Evolutionary conservation across 2,113 vertebrate genomes (phyloP).

Genomic region (Mormyrus iriodes): DNA sequence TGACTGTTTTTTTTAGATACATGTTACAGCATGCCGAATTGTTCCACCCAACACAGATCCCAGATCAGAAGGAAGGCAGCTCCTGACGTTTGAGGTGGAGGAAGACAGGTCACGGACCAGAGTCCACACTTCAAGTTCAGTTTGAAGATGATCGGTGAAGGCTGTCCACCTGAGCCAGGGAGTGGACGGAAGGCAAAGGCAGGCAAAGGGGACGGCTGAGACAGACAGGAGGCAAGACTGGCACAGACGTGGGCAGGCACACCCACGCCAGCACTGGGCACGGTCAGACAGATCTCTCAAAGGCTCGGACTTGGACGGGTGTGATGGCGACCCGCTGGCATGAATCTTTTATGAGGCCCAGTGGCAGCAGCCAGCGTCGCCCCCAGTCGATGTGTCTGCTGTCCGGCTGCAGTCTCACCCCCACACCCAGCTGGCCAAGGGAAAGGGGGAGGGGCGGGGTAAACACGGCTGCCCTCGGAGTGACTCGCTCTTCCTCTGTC

Average conservation of each 20-base stretch:
- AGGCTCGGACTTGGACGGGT: not conserved
- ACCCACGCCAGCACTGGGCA: constrained; percentile 34
- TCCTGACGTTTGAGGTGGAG: not conserved
- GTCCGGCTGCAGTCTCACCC: constrained; percentile 28
- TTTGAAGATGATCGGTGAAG: not conserved
- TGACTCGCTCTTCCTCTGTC: constrained; percentile 1
- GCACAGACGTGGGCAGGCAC: not conserved
- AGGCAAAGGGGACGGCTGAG: not conserved
- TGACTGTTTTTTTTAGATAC: not conserved
- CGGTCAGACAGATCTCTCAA: constrained; percentile 50
- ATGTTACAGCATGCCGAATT: not conserved
- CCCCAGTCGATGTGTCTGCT: constrained; percentile 24
- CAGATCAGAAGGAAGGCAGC: not conserved
- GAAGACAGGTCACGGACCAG: not conserved
- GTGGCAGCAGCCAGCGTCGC: constrained; percentile 17
- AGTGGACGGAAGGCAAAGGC: not conserved
- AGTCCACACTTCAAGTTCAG: not conserved
- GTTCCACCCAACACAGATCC: not conserved
- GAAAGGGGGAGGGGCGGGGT: not conserved
- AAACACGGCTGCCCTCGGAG: not conserved
- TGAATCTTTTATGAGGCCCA: constrained; percentile 44
- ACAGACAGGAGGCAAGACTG: not conserved
- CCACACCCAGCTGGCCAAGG: not conserved
- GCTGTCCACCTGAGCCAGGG: not conserved
- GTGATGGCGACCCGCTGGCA: constrained; percentile 20